These are phyloP conservation scores for Octopus bimaculoides DNA, from an alignment of 1,140 invertebrate genomes.

Conservation along the genomic window DNA sequence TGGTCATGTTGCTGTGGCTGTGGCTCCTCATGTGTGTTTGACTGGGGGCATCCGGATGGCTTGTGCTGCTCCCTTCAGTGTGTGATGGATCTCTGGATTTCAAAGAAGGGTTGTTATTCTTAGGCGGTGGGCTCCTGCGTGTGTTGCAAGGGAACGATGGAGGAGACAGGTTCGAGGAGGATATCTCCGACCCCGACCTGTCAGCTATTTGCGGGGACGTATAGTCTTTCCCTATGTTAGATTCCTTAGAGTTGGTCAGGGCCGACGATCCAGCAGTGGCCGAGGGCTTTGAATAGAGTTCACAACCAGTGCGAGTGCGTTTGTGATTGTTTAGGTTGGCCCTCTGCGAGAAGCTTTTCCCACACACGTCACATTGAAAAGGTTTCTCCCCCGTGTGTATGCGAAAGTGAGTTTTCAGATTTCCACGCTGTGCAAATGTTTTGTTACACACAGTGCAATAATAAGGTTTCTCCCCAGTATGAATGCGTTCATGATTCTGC, in stretches of 20 bases:
- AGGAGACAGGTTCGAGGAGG: too few relatives aligned
- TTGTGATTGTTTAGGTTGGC: slow-evolving; percentile 78
- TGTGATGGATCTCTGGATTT: too few relatives aligned
- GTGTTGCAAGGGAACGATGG: too few relatives aligned
- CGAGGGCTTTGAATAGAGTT: slow-evolving; percentile 12
- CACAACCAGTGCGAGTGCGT: slow-evolving; percentile 62
- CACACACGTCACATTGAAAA: slow-evolving; percentile 72
- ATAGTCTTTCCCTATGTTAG: too few relatives aligned
- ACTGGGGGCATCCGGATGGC: too few relatives aligned
- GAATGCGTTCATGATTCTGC: slow-evolving; percentile 82
- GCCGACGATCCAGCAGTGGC: background rate
- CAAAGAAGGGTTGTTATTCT: too few relatives aligned
- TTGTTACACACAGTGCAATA: slow-evolving; percentile 62
- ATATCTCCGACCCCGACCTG: too few relatives aligned
- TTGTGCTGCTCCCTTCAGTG: too few relatives aligned
- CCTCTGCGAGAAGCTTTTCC: slow-evolving; percentile 77
- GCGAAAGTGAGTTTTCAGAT: slow-evolving; percentile 74
- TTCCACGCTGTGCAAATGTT: slow-evolving; percentile 84
- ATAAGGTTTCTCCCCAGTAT: slow-evolving; percentile 80
- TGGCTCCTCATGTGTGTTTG: background rate
- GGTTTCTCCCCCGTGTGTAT: slow-evolving; percentile 81
- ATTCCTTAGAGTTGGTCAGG: too few relatives aligned
- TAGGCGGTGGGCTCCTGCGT: too few relatives aligned
- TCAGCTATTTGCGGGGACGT: too few relatives aligned
- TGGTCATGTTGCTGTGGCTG: background rate